These are phyloP conservation scores for Poeciliopsis gracilis DNA, from an alignment of 2,797 vertebrate species.

Conservation along the genomic window DNA sequence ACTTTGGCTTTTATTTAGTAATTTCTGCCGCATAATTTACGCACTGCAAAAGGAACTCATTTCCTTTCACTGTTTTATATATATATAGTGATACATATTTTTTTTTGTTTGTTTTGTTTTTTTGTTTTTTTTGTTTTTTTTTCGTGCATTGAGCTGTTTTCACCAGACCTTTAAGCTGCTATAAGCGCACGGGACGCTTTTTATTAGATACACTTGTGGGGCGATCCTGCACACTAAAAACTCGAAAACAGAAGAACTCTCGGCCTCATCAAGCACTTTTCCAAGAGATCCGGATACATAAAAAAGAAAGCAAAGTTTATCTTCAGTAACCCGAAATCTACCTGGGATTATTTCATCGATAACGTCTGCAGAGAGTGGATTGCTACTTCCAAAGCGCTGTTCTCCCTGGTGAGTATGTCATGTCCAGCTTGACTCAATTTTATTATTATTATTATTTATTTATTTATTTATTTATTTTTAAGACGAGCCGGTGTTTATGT, in stretches of 20 bases:
- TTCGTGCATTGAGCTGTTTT: conserved; percentile 61
- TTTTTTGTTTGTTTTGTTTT: conserved; percentile 67
- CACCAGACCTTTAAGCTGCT: conserved; percentile 36
- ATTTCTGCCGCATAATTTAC: conserved; percentile 79
- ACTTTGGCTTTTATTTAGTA: conserved; percentile 74
- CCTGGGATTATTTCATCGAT: conserved; percentile 75
- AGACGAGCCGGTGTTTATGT: conserved; percentile 11
- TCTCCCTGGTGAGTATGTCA: conserved; percentile 70
- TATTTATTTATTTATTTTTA: conserved; percentile 5
- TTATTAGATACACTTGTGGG: conserved; percentile 17
- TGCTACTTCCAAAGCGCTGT: conserved; percentile 59
- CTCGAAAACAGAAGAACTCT: conserved; percentile 46
- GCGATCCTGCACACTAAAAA: conserved; percentile 37
- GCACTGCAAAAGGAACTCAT: conserved; percentile 82
- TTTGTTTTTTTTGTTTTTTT: conserved; percentile 68
- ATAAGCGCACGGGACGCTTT: conserved; percentile 50
- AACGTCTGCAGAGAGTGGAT: conserved; percentile 73
- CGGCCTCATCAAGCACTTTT: conserved; percentile 34
- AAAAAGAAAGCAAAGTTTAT: conserved; percentile 14
- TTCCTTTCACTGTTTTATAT: conserved; percentile 66
- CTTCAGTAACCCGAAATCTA: conserved; percentile 46
- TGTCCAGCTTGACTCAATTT: neutral
- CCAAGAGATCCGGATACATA: conserved; percentile 42
- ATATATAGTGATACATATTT: conserved; percentile 53
- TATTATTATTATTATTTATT: no score